Base-by-base conservation (phyloP, 2,888 invertebrate species). In the Spatulosminthurus flaviceps region DNA sequence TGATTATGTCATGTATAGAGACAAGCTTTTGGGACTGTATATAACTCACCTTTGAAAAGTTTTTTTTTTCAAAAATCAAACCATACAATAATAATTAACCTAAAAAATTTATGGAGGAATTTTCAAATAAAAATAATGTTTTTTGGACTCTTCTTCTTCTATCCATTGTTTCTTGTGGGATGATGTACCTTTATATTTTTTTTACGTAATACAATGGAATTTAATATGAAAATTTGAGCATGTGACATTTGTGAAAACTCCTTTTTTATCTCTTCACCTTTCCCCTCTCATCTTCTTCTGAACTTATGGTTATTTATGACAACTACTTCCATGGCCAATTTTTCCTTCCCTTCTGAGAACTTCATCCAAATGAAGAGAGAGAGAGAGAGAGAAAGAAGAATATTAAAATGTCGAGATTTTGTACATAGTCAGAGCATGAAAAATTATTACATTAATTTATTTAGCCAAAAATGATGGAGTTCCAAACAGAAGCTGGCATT, bases 241-340 rank as follows among this genome's bases (percentile, higher is more conserved):
- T 51, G n/a, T 51, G 51, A 51, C 16, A 2, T 51, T 51, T 51
- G 51, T 51, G 51, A 51, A 51, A 51, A 51, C 51, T 51, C 51
- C 51, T 51, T 51, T 51, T 51, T 51, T 51, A 51, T 51, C 51
- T n/a, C 51, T 51, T 16, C 51, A 2, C 51, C 16, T 51, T 16
- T 2, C 16, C 51, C 16, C 16, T 2, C 4, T 19, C n/a, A 51
- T 51, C 51, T 51, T 51, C n/a, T 51, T 13, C 51, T 51, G n/a
- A 34, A 34, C 34, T 34, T 51, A 51, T 51, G 51, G 19, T 51
- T 51, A 51, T 51, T 51, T 51, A 51, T 16, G 16, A 51, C 51
- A 51, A 51, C 51, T 51, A 51, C 51, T 51, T 51, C 51, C 51
- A 51, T 19, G 51, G 51, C 51, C 51, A 51, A 51, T 51, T 51